These are phyloP conservation scores for Dascyllus trimaculatus DNA, from an alignment of 2,113 vertebrate genomes.

Conservation along the genomic window DNA sequence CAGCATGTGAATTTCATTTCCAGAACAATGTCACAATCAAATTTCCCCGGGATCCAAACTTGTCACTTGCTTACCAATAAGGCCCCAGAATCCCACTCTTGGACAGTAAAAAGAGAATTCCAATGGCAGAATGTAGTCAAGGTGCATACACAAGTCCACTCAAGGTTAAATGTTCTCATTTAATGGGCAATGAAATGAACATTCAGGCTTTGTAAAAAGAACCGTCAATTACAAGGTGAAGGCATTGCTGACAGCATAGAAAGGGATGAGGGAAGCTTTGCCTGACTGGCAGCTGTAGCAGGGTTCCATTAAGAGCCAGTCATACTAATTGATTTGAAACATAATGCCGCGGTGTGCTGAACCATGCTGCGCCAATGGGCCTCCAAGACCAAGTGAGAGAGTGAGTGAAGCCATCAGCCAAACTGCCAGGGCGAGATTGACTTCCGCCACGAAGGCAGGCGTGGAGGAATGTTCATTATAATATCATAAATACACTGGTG, in stretches of 20 bases:
- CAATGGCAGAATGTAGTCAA: slow-evolving; percentile 5
- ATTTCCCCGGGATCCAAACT: slow-evolving; percentile 14
- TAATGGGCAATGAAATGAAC: slow-evolving; percentile 37
- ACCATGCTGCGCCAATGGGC: slow-evolving; percentile 5
- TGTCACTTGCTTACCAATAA: slow-evolving; percentile 6
- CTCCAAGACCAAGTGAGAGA: slow-evolving; percentile 18
- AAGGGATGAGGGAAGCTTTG: slow-evolving; percentile 18
- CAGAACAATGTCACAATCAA: slow-evolving; percentile 34
- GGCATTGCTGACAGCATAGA: slow-evolving; percentile 33
- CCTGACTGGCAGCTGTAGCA: slow-evolving; percentile 41
- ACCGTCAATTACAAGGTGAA: slow-evolving; percentile 38
- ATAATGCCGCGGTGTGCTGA: slow-evolving; percentile 32
- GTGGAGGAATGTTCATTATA: not conserved
- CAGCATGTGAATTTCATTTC: slow-evolving; percentile 7
- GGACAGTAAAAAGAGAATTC: not conserved
- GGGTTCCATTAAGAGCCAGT: slow-evolving; percentile 50
- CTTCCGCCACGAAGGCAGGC: slow-evolving; percentile 9
- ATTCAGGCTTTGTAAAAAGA: slow-evolving; percentile 23
- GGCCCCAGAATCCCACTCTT: not conserved
- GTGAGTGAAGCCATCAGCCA: slow-evolving; percentile 18
- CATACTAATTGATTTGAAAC: slow-evolving; percentile 55
- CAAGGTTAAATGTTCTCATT: slow-evolving; percentile 33
- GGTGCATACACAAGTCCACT: not conserved
- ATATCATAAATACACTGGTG: slow-evolving; percentile 17
- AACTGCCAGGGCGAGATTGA: slow-evolving; percentile 40